phyloP scores from a whole-genome alignment of 1,140 invertebrate genomes.

The Cydia fagiglandana region DNA sequence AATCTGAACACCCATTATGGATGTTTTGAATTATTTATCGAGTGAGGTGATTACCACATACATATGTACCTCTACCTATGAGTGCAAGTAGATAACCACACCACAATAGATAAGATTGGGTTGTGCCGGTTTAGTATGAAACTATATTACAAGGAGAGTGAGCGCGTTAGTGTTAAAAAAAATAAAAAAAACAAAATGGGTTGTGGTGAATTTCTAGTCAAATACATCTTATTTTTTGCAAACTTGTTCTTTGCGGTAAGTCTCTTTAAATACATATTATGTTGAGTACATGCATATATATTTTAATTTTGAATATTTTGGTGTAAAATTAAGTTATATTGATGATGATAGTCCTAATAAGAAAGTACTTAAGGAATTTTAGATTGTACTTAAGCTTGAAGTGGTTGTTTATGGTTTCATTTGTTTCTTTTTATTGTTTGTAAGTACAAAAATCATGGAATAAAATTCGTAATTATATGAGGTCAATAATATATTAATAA shows the following conservation, averaged over 20 bases:
- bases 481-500: too few species aligned
- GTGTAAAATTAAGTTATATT: too few species aligned
- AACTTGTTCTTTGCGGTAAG: conserved; percentile 73
- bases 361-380: too few species aligned
- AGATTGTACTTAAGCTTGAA: too few species aligned
- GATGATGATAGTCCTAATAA: too few species aligned
- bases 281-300: too few species aligned
- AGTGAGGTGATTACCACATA: background rate
- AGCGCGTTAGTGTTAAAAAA: conserved; percentile 5
- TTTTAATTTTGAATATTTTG: background rate
- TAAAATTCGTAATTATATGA: too few species aligned
- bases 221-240: conserved; percentile 69
- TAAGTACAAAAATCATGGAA: too few species aligned
- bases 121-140: background rate
- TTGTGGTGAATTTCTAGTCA: conserved; percentile 71
- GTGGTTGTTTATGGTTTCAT: too few species aligned
- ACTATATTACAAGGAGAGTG: background rate
- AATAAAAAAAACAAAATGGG: conserved; percentile 59
- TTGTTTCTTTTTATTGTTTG: too few species aligned
- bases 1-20: background rate
- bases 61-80: background rate
- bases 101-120: background rate
- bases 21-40: background rate
- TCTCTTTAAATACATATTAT: background rate
- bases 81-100: background rate